Evolutionary conservation across 2,113 vertebrate species (phyloP).

Genomic region (Onychostruthus taczanowskii): DNA sequence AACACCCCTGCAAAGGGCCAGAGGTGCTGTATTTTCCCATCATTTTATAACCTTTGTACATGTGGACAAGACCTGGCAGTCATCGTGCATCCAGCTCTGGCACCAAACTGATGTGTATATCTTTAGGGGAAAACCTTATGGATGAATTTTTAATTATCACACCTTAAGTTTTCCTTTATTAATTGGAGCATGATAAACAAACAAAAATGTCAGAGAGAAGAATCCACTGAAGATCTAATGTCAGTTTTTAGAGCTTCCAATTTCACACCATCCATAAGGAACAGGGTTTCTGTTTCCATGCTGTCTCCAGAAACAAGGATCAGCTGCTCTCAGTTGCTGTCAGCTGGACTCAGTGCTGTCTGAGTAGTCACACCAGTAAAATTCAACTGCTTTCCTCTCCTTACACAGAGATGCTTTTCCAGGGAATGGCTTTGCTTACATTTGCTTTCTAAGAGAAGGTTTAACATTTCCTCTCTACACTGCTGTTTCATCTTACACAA

Average conservation of each 20-base stretch:
- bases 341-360: not conserved
- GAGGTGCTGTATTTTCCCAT: not conserved
- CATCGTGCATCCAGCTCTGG: not conserved
- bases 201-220: not conserved
- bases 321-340: not conserved
- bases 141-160: not conserved
- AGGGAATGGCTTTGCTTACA: not conserved
- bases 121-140: not conserved
- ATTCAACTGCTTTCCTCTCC: not conserved
- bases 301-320: not conserved
- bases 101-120: too few relatives aligned
- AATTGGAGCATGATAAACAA: not conserved
- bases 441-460: not conserved
- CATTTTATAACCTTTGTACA: not conserved
- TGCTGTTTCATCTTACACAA: not conserved
- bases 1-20: not conserved
- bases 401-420: not conserved
- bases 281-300: not conserved
- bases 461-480: not conserved
- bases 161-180: not conserved
- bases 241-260: not conserved
- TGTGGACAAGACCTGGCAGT: not conserved
- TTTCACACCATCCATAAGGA: not conserved
- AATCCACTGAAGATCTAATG: not conserved
- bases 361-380: not conserved